Base-by-base conservation (phyloP, 2,113 vertebrate species). In the Thunnus thynnus region DNA sequence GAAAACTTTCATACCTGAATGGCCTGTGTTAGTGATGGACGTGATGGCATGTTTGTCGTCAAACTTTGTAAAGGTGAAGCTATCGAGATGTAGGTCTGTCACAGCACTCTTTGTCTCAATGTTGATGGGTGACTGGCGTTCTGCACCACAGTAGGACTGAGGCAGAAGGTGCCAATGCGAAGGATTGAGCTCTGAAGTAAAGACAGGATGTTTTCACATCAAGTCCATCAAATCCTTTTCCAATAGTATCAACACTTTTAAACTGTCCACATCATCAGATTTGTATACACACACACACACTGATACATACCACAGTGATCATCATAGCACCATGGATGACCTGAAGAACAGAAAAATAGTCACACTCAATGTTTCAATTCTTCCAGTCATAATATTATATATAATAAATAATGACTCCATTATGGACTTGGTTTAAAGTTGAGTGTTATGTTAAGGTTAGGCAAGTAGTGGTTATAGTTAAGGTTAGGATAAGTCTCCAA, bases 101-200 rank as follows among this genome's bases (percentile, higher is more conserved):
- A 36, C 27, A 0, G 55, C 25, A 0, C 11, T 25, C 0, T 66
- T 1, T 1, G 72, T 72, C 3, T 81, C 55, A 4, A 95, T 94
- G 80, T 94, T 67, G 32, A 95, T 17, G 2, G 92, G 92, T 13
- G 93, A 94, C 76, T 94, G 94, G 0, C 18, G 8, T 2, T 69
- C 0, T 1, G 80, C 86, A 0, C 0, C 80, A 14, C 91, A 93
- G 10, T 80, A 0, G 17, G 89, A 83, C 0, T 55, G 0, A 1
- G 81, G 18, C 18, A 94, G 55, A 0, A 41, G 8, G n/a, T 18
- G 0, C 94, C 93, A 94, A 0, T 61, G 1, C 6, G 71, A 14
- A 0, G 83, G 89, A 9, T 0, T 62, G 61, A 52, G 16, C 0
- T 14, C 92, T 94, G 41, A 22, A 17, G n/a, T 30, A 16, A 0